Percentiles rank a stretch among this genome's conserved stretches.
phyloP scores from a whole-genome alignment of 2,113 vertebrate species.

The Candoia aspera region DNA sequence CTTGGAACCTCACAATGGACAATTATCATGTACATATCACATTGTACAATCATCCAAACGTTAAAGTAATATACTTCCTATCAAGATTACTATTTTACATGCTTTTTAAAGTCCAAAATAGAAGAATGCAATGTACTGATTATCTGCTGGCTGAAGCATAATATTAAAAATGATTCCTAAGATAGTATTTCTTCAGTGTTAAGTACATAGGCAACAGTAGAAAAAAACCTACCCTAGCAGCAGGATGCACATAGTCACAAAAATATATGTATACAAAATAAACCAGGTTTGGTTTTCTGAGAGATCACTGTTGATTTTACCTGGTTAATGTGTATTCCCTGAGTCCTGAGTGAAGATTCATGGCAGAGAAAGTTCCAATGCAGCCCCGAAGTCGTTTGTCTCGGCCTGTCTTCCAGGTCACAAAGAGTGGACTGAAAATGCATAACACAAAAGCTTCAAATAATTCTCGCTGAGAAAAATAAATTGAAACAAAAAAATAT shows the following conservation, averaged over 20 bases:
- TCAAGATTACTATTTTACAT: background rate
- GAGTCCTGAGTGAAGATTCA: slow-evolving; percentile 89
- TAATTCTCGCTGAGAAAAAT: background rate
- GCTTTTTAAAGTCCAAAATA: background rate
- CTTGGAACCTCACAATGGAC: background rate
- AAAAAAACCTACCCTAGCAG: background rate
- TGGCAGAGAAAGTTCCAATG: slow-evolving; percentile 86
- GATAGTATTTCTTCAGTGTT: background rate
- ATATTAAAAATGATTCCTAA: too few species aligned
- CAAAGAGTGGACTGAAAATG: slow-evolving; percentile 82
- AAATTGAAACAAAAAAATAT: background rate
- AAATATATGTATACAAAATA: background rate
- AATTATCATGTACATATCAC: background rate
- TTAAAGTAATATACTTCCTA: background rate
- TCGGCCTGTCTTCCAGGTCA: slow-evolving; percentile 87
- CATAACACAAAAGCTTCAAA: slow-evolving; percentile 59
- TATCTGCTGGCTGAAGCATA: background rate
- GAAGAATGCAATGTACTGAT: background rate
- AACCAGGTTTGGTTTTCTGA: background rate
- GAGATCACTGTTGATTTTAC: slow-evolving; percentile 58
- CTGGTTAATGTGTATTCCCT: slow-evolving; percentile 90
- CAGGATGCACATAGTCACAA: background rate
- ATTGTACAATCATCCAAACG: too few species aligned
- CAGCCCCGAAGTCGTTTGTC: slow-evolving; percentile 86
- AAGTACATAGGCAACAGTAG: too few species aligned